These are phyloP conservation scores for Ostrea edulis DNA, from an alignment of 1,140 invertebrate species.

Conservation along the genomic window DNA sequence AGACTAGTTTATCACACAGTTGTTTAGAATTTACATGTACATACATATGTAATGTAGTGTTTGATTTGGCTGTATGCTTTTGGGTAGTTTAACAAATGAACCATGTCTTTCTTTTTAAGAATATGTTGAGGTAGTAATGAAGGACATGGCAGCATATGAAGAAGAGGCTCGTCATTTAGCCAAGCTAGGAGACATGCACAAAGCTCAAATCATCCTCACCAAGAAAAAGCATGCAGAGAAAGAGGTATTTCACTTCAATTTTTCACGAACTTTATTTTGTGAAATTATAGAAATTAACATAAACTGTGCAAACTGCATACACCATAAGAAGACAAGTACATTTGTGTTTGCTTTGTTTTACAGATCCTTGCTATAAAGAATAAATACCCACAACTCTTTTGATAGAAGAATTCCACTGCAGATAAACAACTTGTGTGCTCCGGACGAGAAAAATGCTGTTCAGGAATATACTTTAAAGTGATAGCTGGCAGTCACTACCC, in stretches of 20 bases:
- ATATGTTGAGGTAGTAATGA: constrained; percentile 62
- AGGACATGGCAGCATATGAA: constrained; percentile 64
- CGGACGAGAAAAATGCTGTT: not conserved
- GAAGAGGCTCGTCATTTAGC: constrained; percentile 68
- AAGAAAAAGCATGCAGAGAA: constrained; percentile 75
- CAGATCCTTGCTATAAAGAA: constrained; percentile 60
- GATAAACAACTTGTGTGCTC: not conserved
- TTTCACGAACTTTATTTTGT: not conserved
- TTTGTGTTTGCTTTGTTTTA: constrained; percentile 34
- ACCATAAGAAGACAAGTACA: too few relatives aligned
- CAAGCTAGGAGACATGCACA: constrained; percentile 70
- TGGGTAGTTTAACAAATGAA: not conserved
- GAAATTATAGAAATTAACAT: not conserved
- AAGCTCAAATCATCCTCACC: constrained; percentile 70
- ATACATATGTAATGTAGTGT: too few relatives aligned
- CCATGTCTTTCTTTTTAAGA: constrained; percentile 53
- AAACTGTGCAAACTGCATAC: not conserved
- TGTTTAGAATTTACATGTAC: too few relatives aligned
- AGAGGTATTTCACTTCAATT: constrained; percentile 68
- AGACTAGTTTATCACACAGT: too few relatives aligned
- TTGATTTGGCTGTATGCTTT: too few relatives aligned
- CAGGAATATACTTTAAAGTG: not conserved
- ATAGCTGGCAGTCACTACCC: not conserved
- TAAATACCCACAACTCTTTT: constrained; percentile 53
- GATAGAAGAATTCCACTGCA: not conserved